Conservation (phyloP, 2,888 invertebrate genomes). For the Phyllotreta striolata region DNA sequence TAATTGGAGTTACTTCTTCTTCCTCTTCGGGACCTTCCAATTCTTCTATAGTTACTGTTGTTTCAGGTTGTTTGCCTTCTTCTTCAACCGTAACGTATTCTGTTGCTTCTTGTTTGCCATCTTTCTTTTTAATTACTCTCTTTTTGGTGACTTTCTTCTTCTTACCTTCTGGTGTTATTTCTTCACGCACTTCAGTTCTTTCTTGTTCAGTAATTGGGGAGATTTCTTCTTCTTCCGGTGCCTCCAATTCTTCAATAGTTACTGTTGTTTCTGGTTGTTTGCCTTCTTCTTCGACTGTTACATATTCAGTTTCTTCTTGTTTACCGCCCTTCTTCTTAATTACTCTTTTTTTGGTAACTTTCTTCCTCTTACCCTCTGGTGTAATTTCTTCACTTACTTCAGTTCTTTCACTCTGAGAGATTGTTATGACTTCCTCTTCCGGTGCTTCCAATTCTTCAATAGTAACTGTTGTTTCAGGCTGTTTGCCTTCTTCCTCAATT, state of each 20-base stretch:
- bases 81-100: constrained; percentile 53
- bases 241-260: constrained; percentile 51
- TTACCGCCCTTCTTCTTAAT: constrained; percentile 55
- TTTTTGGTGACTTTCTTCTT: constrained; percentile 56
- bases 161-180: constrained; percentile 8
- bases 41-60: constrained; percentile 47
- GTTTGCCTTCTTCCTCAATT: constrained; percentile 54
- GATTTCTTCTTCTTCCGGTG: constrained; percentile 49
- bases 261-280: constrained; percentile 49
- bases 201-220: constrained; percentile 28
- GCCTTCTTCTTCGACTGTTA: constrained; percentile 49
- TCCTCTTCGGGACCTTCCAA: constrained; percentile 43
- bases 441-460: constrained; percentile 47
- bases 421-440: constrained; percentile 46
- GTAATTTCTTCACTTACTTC: constrained; percentile 38
- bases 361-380: constrained; percentile 46
- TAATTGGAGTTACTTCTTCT: no score
- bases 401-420: constrained; percentile 49
- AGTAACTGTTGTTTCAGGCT: constrained; percentile 51
- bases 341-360: constrained; percentile 60
- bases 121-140: constrained; percentile 53
- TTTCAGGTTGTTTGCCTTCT: constrained; percentile 52
- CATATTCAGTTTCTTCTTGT: constrained; percentile 58
- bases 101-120: constrained; percentile 49
- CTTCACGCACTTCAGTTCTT: constrained; percentile 31